A percentile compares a stretch with the other conserved stretches of the same genome.
phyloP scores from a whole-genome alignment of 2,888 invertebrate genomes.

The Heliconius sara region DNA sequence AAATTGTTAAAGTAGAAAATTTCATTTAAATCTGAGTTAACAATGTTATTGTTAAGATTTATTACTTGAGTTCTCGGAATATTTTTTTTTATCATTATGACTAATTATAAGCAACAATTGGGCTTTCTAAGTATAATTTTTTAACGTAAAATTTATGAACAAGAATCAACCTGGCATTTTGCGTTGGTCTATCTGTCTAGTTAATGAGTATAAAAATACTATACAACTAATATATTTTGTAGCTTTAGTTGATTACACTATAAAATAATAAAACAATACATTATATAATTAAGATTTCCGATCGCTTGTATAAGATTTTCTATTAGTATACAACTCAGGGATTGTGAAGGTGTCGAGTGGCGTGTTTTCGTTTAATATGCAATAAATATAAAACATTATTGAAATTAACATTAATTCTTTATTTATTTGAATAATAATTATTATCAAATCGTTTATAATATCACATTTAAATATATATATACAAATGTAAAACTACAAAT shows the following conservation, averaged over 20 bases:
- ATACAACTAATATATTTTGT: not conserved
- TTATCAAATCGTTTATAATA: not conserved
- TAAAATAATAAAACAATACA: not conserved
- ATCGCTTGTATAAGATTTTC: not conserved
- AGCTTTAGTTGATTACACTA: not conserved
- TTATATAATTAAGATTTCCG: not conserved
- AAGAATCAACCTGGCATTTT: not conserved
- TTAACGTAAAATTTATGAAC: not conserved
- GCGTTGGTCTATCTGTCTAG: not conserved
- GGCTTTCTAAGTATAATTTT: not conserved
- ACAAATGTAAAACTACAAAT: not conserved
- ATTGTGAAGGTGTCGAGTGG: not conserved
- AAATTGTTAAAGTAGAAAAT: not conserved
- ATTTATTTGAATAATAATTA: not conserved
- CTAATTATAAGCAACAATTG: not conserved
- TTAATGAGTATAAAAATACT: too few relatives aligned
- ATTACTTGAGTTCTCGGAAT: not conserved
- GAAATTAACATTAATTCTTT: not conserved
- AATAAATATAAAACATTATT: not conserved
- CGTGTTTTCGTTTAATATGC: not conserved
- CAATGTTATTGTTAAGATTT: not conserved
- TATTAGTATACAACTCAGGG: conserved; percentile 8
- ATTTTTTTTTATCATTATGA: not conserved
- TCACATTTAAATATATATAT: not conserved
- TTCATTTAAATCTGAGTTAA: not conserved